Percentiles rank a stretch among this genome's conserved stretches.
These are phyloP conservation scores for Telmatochromis sp. DNA, from an alignment of 2,113 vertebrate genomes.

Conservation along the genomic window DNA sequence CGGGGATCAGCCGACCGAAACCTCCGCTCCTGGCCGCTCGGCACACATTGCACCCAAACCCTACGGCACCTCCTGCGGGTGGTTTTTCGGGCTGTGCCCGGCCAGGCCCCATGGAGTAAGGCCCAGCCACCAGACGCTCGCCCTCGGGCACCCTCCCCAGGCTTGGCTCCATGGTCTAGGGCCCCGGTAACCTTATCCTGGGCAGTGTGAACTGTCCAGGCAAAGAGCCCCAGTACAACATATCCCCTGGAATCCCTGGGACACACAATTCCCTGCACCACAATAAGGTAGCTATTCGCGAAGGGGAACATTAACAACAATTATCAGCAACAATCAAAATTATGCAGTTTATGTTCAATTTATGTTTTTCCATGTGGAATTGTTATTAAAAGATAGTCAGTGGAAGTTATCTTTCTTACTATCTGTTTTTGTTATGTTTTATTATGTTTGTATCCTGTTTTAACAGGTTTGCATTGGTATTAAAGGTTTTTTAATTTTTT, in stretches of 20 bases:
- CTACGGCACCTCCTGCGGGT: background rate
- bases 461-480: background rate
- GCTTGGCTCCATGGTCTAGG: background rate
- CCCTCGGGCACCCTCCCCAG: background rate
- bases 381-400: background rate
- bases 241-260: background rate
- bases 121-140: background rate
- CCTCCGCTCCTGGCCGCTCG: background rate
- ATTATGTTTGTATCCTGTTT: background rate
- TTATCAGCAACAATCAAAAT: background rate
- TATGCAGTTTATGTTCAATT: background rate
- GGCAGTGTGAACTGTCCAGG: background rate
- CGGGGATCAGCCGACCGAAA: accelerated
- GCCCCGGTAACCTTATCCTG: background rate
- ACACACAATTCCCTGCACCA: background rate
- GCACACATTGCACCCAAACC: background rate
- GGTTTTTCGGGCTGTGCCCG: accelerated
- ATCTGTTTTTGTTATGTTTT: background rate
- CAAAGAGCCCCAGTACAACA: background rate
- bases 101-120: background rate
- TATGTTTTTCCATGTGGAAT: background rate
- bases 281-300: accelerated
- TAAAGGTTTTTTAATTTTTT: background rate
- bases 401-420: background rate
- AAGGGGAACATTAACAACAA: background rate